These are phyloP conservation scores for Otus sunia DNA, from an alignment of 2,113 vertebrate genomes.

Conservation along the genomic window DNA sequence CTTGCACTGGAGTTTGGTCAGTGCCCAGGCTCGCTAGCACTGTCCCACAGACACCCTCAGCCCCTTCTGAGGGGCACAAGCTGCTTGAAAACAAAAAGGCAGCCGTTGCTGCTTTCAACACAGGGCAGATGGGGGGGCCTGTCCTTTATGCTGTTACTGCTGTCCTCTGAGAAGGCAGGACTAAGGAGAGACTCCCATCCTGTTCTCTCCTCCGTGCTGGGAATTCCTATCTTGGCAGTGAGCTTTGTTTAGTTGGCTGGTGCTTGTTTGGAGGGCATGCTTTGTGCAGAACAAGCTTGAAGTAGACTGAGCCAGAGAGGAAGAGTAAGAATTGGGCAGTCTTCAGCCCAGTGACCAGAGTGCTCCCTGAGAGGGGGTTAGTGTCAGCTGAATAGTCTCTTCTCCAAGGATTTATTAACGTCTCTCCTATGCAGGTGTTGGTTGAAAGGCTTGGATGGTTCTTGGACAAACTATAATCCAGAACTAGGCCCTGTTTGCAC, in stretches of 20 bases:
- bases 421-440: not conserved
- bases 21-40: not conserved
- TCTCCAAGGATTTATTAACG: rapidly evolving
- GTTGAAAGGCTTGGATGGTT: not conserved
- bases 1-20: not conserved
- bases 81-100: not conserved
- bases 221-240: not conserved
- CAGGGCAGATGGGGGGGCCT: not conserved
- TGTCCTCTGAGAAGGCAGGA: not conserved
- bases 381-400: not conserved
- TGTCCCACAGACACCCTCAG: not conserved
- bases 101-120: not conserved
- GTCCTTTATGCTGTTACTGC: not conserved
- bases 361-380: not conserved
- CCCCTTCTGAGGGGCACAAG: not conserved
- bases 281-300: not conserved
- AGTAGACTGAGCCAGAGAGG: not conserved
- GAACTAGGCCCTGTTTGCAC: not conserved
- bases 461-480: not conserved
- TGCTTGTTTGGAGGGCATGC: not conserved
- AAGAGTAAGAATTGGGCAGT: not conserved
- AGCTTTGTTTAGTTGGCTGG: not conserved
- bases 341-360: not conserved
- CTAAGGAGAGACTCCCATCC: not conserved
- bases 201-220: not conserved